These are phyloP conservation scores for Montipora efflorescens DNA, from an alignment of 64 coral and sea anemone species.

Conservation along the genomic window DNA sequence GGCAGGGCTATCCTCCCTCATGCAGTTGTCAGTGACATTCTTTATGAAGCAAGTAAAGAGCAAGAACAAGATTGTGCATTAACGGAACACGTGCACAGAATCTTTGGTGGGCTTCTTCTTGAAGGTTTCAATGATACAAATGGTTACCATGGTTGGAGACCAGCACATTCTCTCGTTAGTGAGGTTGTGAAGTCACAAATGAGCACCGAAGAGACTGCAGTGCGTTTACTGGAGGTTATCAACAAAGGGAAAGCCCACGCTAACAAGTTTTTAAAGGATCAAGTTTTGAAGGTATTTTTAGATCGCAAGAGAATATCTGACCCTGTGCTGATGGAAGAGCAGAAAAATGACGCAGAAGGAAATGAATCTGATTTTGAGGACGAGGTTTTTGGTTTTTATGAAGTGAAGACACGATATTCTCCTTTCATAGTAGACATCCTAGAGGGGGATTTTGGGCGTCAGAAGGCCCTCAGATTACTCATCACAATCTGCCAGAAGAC, in stretches of 20 bases:
- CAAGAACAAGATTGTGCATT: neutral
- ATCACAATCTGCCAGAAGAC: slow-evolving; percentile 30
- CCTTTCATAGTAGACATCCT: slow-evolving; percentile 38
- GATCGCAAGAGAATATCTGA: slow-evolving; percentile 52
- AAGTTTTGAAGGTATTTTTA: slow-evolving; percentile 32
- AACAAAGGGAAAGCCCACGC: slow-evolving; percentile 27
- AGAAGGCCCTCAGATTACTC: slow-evolving; percentile 19
- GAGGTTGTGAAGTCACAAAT: slow-evolving; percentile 37
- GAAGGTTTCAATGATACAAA: slow-evolving; percentile 43
- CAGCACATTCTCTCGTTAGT: slow-evolving; percentile 58
- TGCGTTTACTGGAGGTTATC: slow-evolving; percentile 6
- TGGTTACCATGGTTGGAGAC: slow-evolving; percentile 59
- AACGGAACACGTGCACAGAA: slow-evolving; percentile 20
- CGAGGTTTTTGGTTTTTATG: slow-evolving; percentile 16
- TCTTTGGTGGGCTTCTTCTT: slow-evolving; percentile 53
- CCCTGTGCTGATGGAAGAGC: slow-evolving; percentile 1
- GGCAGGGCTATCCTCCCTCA: slow-evolving; percentile 39
- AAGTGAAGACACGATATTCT: slow-evolving; percentile 18
- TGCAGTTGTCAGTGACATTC: slow-evolving; percentile 47
- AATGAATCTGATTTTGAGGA: slow-evolving; percentile 17
- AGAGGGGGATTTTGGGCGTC: neutral
- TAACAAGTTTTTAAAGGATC: slow-evolving; percentile 19
- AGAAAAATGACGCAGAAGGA: neutral
- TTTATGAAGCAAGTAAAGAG: slow-evolving; percentile 41
- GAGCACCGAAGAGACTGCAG: slow-evolving; percentile 11